Evolutionary conservation across 2,113 vertebrate genomes (phyloP), one percentile per base, ranked within the genome.

Genomic region (Semicossyphus pulcher): DNA sequence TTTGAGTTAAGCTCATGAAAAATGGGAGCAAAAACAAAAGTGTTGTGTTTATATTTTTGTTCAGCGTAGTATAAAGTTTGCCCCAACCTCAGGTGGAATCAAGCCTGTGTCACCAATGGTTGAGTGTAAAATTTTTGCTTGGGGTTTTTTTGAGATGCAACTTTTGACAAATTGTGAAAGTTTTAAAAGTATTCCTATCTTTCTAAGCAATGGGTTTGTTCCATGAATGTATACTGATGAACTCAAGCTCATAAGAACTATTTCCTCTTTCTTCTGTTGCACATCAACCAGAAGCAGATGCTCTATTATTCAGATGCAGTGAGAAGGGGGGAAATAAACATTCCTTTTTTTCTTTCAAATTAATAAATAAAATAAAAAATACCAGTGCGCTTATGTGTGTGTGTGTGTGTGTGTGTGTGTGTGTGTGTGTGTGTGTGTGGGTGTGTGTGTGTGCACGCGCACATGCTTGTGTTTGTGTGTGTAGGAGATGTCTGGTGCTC

Each of bases 231-330:
- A 23, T 29, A 45, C 25, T 70, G 76, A 86, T 78, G 54, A 76
- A 64, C 58, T n/a, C 31, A 41, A 56, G 45, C 36, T 8, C 57
- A 67, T 11, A 39, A 34, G 3, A 37, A 64, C 58, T 15, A 85
- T 71, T 78, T 87, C 79, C 71, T 71, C 37, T 62, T 63, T 57
- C 48, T 76, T 80, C 76, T 81, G 83, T 52, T 47, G 62, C 78
- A 77, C 85, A 84, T 88, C 82, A 80, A 76, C 74, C 67, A 66
- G 7, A 66, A 84, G 65, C 78, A 68, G 51, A 65, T 56, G 12
- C 72, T 76, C 67, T 45, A 86, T 91, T 85, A 84, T 90, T 86
- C 86, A 89, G 62, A 54, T 62, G 58, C 71, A 70, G 39, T n/a
- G 61, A 44, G 18, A 75, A 12, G 41, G 80, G 7, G 8, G 58